Evolutionary conservation across 2,888 invertebrate genomes (phyloP).

Genomic region (Himalopsyche kuldschensis): DNA sequence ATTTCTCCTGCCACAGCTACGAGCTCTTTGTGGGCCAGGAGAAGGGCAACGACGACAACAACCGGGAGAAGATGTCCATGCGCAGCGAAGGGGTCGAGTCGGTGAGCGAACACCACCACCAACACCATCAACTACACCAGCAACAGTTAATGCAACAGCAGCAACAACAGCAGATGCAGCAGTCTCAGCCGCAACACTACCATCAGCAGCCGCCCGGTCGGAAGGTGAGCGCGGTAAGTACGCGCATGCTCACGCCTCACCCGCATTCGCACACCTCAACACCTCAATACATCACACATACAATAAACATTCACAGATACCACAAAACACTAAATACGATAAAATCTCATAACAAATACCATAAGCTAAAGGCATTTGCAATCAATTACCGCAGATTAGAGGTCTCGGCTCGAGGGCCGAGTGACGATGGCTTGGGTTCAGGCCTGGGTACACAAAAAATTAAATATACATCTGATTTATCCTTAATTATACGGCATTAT

Average conservation of each 20-base stretch:
- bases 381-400: too few relatives aligned
- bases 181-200: slow-evolving; percentile 11
- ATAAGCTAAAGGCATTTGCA: too few relatives aligned
- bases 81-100: slow-evolving; percentile 84
- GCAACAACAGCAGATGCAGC: slow-evolving; percentile 26
- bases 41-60: slow-evolving; percentile 85
- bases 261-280: slow-evolving; percentile 31
- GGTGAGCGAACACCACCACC: slow-evolving; percentile 76
- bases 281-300: not conserved
- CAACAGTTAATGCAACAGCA: slow-evolving; percentile 21
- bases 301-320: not conserved
- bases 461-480: too few relatives aligned
- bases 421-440: too few relatives aligned
- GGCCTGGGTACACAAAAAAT: too few relatives aligned
- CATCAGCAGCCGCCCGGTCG: slow-evolving; percentile 62
- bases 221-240: slow-evolving; percentile 93
- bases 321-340: not conserved
- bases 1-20: slow-evolving; percentile 89
- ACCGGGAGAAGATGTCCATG: slow-evolving; percentile 89
- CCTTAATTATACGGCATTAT: too few relatives aligned
- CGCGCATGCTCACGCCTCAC: slow-evolving; percentile 45
- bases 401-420: too few relatives aligned
- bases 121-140: slow-evolving; percentile 40
- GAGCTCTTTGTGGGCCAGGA: slow-evolving; percentile 89
- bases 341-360: too few relatives aligned